These are phyloP conservation scores for Temnopleurus reevesii DNA, from an alignment of 53 echinoderm and acorn worm species.

Conservation along the genomic window DNA sequence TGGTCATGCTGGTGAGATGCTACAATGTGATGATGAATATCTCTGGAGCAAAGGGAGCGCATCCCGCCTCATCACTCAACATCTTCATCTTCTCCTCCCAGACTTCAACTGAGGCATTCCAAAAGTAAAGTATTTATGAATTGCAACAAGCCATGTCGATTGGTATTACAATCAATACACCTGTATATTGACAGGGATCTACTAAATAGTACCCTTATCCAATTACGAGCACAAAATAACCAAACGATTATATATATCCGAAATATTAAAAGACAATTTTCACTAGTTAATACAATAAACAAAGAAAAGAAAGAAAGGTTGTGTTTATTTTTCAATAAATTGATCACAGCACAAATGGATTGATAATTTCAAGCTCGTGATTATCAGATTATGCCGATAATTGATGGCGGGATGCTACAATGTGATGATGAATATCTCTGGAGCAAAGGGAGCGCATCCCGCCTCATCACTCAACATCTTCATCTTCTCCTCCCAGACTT, in stretches of 20 bases:
- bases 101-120: conserved; percentile 1
- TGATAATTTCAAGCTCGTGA: too few species aligned
- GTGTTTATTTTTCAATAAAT: too few species aligned
- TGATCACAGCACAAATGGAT: too few species aligned
- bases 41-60: background rate
- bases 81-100: conserved; percentile 16
- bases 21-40: background rate
- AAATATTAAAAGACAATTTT: too few species aligned
- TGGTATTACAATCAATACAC: background rate
- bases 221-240: background rate
- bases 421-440: background rate
- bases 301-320: too few species aligned
- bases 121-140: background rate
- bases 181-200: too few species aligned
- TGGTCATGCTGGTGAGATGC: too few species aligned
- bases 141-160: conserved; percentile 26
- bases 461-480: conserved; percentile 22
- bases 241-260: too few species aligned
- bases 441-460: conserved; percentile 19
- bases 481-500: background rate
- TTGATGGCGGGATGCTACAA: background rate
- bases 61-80: conserved; percentile 36
- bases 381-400: too few species aligned
- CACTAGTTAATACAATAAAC: too few species aligned
- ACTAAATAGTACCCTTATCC: background rate